phyloP scores from a whole-genome alignment of 92 coral and sea anemone genomes.

The Pocillopora grandis region DNA sequence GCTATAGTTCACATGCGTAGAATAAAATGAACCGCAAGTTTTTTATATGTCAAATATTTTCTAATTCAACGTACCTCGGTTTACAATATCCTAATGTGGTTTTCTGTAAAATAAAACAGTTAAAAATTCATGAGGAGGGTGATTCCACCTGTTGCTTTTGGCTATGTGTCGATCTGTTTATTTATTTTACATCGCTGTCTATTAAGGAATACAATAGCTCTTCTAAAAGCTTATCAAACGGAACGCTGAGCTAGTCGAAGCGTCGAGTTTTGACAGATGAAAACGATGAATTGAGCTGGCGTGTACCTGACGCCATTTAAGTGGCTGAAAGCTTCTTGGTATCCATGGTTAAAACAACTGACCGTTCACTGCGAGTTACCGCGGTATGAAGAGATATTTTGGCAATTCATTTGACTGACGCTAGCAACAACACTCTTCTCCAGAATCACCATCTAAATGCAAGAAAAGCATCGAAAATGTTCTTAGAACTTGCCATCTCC shows the following conservation, averaged over 20 bases:
- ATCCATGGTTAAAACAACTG: neutral
- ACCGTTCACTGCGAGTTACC: neutral
- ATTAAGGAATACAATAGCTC: conserved; percentile 18
- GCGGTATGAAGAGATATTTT: neutral
- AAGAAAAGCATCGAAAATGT: neutral
- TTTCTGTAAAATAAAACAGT: neutral
- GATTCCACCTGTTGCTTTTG: conserved; percentile 48
- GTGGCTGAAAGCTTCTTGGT: neutral
- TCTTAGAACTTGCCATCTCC: neutral
- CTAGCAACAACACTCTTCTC: conserved; percentile 3
- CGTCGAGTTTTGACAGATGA: neutral
- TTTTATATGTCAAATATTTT: neutral
- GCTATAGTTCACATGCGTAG: too few species aligned
- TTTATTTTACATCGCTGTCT: neutral
- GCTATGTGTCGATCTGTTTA: conserved; percentile 3
- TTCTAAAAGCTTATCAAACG: neutral
- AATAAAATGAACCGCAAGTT: too few species aligned
- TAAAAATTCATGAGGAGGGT: conserved; percentile 11
- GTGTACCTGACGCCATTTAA: neutral
- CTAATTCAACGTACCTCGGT: neutral
- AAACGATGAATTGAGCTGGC: neutral
- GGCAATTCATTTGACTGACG: conserved; percentile 20
- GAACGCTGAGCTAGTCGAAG: neutral
- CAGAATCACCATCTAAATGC: neutral
- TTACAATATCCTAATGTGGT: neutral